Evolutionary conservation across 2,113 vertebrate species (phyloP), one percentile per base, ranked within the genome.

Genomic region (Atherinomorus stipes): DNA sequence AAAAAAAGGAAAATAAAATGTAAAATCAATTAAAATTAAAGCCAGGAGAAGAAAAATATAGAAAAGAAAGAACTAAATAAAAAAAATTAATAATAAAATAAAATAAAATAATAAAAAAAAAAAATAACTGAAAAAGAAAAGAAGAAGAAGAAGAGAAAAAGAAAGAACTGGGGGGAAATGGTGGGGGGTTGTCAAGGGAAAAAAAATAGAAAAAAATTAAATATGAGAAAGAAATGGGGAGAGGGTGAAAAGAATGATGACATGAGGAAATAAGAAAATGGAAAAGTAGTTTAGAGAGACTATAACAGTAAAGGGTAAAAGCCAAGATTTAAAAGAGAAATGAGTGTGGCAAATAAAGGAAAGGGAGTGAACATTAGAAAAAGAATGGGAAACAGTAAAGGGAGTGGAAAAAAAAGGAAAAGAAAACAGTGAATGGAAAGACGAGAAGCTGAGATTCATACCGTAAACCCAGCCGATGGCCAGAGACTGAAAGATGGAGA

Each of bases 401-500:
- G 15, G 6, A 12, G 8, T 18, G 5, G 1, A 22, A 26, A 52
- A 25, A 34, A 34, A 16, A 23, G 2, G n/a, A 38, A 12, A 21
- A 45, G 11, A 8, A 18, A 7, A 42, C 13, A 42, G 11, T 11
- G 16, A 16, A 16, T 15, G 40, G 5, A 19, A 22, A 25, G 2
- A 2, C 21, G 28, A 45, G 13, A 19, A 61, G 26, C 0, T 3
- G 45, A 16, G 77, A 23, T 51, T 53, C 68, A 4, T 79, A 94
- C 93, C 93, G 4, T 94, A 94, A 13, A 94, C 84, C 93, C 92
- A 94, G 71, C 93, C 92, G 31, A 93, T 84, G 57, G 88, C 91
- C 53, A 93, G 18, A 18, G 90, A 91, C 89, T 94, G 91, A 68
- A 83, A 92, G 81, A 93, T 88, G 83, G 93, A 88, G 69, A 94